Conservation (phyloP, 2,797 vertebrate species). For the Salmo trutta region DNA sequence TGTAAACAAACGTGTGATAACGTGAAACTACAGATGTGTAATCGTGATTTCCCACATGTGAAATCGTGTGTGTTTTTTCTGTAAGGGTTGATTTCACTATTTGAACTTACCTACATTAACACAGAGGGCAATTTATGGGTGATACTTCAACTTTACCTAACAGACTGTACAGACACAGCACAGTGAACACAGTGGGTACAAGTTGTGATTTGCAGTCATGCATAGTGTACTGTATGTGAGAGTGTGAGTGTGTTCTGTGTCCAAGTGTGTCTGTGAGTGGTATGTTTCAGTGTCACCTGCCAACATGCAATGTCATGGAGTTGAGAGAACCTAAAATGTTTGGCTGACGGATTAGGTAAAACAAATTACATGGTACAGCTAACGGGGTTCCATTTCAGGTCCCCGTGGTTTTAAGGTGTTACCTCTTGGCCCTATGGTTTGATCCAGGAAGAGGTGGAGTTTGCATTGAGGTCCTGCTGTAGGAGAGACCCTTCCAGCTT, state of each 20-base stretch:
- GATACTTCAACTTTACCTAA: conserved; percentile 41
- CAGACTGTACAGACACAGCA: conserved; percentile 47
- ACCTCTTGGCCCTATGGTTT: conserved; percentile 84
- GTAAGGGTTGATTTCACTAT: not conserved
- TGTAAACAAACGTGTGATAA: no score
- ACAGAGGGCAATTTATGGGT: conserved; percentile 21
- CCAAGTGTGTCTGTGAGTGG: not conserved
- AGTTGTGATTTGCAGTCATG: conserved; percentile 44
- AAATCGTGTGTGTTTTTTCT: no score
- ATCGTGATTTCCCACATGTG: no score
- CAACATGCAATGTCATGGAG: conserved; percentile 46
- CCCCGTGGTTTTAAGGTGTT: conserved; percentile 39
- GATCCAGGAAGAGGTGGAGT: conserved; percentile 88
- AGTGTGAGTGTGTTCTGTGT: conserved; percentile 7
- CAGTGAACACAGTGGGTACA: conserved; percentile 49
- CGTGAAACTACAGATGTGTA: no score
- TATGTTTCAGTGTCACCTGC: not conserved
- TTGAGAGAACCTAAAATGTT: conserved; percentile 27
- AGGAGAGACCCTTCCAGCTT: conserved; percentile 83
- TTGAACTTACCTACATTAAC: not conserved
- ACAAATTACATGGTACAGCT: not conserved
- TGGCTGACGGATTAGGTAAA: conserved; percentile 14
- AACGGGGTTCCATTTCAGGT: conserved; percentile 28
- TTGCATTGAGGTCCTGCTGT: conserved; percentile 92
- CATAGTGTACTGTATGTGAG: conserved; percentile 42